Percentiles rank a stretch among this genome's conserved stretches.
phyloP scores from a whole-genome alignment of 1,140 invertebrate genomes.

The Cydia fagiglandana region DNA sequence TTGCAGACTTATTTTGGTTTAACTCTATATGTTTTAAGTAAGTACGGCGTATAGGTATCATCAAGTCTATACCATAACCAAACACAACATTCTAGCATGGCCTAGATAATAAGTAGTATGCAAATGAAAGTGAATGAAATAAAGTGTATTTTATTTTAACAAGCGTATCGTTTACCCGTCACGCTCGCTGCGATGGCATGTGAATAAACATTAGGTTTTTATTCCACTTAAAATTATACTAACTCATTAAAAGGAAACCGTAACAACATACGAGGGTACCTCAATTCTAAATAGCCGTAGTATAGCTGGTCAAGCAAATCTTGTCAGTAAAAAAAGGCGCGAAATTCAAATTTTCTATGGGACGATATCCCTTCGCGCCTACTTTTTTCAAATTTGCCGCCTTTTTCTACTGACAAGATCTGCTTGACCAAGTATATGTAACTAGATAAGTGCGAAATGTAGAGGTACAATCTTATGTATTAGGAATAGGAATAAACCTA shows the following conservation, averaged over 20 bases:
- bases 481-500: no score
- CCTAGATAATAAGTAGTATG: slow-evolving; percentile 20
- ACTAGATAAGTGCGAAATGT: not conserved
- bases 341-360: no score
- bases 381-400: no score
- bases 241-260: slow-evolving; percentile 2
- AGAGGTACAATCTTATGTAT: not conserved
- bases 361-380: no score
- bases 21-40: not conserved
- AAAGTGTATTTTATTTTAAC: slow-evolving; percentile 25
- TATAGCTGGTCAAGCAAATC: no score
- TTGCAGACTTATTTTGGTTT: no score
- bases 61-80: not conserved
- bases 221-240: slow-evolving; percentile 4
- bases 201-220: slow-evolving; percentile 29
- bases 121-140: slow-evolving; percentile 21
- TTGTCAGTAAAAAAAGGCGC: no score
- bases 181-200: not conserved
- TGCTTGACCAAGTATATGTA: no score
- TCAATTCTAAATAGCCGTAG: not conserved
- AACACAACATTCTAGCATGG: not conserved
- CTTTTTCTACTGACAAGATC: no score
- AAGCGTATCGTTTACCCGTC: slow-evolving; percentile 25
- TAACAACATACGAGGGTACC: not conserved
- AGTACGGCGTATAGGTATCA: not conserved